phyloP scores from a whole-genome alignment of 2,113 vertebrate genomes.

The Ivindomyrus marchei region DNA sequence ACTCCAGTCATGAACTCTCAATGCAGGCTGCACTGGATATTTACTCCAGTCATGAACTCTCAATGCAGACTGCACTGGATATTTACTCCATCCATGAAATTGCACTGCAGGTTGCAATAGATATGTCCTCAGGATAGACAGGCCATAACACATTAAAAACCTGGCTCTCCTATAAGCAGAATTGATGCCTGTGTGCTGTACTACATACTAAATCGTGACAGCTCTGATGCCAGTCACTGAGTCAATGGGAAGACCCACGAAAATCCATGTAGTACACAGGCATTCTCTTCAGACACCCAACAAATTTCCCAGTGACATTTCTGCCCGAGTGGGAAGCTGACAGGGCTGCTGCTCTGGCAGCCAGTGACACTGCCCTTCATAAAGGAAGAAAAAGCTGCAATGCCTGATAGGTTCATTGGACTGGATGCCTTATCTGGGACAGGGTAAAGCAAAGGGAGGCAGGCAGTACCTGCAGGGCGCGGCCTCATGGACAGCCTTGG shows the following conservation, averaged over 20 bases:
- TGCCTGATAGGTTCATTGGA: background rate
- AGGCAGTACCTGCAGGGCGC: conserved; percentile 69
- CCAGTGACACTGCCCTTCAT: background rate
- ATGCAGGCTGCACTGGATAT: background rate
- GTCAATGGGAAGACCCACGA: background rate
- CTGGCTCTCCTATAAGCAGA: background rate
- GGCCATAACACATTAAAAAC: background rate
- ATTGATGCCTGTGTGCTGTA: background rate
- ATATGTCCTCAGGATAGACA: background rate
- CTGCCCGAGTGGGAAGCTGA: background rate
- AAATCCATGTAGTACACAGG: background rate
- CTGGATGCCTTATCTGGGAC: background rate
- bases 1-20: background rate
- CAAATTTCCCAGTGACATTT: background rate
- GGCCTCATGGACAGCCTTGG: conserved; percentile 75
- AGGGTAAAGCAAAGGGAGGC: background rate
- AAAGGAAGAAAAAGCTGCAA: background rate
- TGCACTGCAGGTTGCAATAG: background rate
- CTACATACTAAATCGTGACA: background rate
- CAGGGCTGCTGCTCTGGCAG: background rate
- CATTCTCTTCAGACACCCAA: background rate
- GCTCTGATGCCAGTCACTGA: background rate
- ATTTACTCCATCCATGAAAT: background rate
- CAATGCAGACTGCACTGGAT: background rate
- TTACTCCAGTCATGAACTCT: background rate